These are phyloP conservation scores for Haliclystus octoradiatus DNA, from an alignment of 30 jellyfish, hydroid and myxozoan genomes.

Conservation along the genomic window DNA sequence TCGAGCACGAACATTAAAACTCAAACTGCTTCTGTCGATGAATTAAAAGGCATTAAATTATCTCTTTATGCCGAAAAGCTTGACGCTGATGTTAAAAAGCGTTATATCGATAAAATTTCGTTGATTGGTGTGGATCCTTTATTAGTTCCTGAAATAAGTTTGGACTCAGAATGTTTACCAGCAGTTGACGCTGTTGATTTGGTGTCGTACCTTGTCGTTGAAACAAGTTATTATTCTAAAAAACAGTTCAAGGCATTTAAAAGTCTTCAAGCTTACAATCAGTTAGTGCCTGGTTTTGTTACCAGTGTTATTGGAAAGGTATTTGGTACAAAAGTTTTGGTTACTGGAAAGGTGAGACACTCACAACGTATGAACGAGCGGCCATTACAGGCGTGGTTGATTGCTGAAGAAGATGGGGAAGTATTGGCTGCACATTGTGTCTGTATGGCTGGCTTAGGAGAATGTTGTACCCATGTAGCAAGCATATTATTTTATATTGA, in stretches of 20 bases:
- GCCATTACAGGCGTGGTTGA: constrained; percentile 28
- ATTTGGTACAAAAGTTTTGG: no score
- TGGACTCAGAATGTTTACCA: no score
- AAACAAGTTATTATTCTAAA: constrained; percentile 25
- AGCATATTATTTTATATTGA: constrained; percentile 22
- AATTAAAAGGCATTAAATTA: no score
- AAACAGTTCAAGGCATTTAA: constrained; percentile 17
- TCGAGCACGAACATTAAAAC: neutral
- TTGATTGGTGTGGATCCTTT: constrained; percentile 13
- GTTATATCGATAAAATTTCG: constrained; percentile 1
- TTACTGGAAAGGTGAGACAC: no score
- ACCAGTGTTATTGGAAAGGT: no score
- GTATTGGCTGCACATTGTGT: constrained; percentile 26
- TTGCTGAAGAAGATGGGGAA: constrained; percentile 30
- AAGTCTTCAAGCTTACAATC: no score
- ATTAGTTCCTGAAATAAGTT: constrained; percentile 6
- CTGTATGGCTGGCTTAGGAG: constrained; percentile 43
- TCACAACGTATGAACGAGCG: no score
- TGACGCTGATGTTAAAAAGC: constrained; percentile 17
- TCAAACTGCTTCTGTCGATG: no score
- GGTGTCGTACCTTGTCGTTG: constrained; percentile 23
- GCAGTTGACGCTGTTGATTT: constrained; percentile 24
- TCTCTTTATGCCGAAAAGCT: constrained; percentile 10
- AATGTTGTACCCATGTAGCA: constrained; percentile 37
- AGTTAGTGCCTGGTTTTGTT: no score